phyloP scores from a whole-genome alignment of 2,797 vertebrate genomes.

The Dermochelys coriacea region DNA sequence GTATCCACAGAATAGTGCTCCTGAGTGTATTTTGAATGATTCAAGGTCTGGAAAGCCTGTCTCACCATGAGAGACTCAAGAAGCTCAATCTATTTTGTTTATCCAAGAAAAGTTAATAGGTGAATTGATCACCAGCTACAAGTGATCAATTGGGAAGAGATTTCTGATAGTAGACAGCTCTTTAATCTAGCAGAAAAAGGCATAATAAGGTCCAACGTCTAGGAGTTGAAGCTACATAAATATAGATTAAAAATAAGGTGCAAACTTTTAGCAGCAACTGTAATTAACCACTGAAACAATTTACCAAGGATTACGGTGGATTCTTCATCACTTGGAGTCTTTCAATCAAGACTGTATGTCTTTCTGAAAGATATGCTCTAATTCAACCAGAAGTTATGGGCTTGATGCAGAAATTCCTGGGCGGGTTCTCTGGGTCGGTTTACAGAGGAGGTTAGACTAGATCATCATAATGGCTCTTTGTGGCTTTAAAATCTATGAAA shows the following conservation, averaged over 20 bases:
- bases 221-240: neutral
- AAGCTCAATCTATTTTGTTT: neutral
- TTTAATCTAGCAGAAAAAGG: neutral
- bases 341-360: neutral
- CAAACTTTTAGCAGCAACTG: neutral
- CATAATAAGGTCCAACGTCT: neutral
- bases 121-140: neutral
- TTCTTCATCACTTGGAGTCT: fast-evolving
- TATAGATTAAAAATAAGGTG: neutral
- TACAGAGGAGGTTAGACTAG: neutral
- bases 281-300: neutral
- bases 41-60: neutral
- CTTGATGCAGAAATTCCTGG: neutral
- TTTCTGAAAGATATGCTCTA: neutral
- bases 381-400: neutral
- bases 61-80: neutral
- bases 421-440: neutral
- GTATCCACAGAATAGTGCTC: neutral
- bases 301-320: fast-evolving
- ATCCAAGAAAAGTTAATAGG: neutral
- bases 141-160: neutral
- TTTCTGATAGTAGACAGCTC: neutral
- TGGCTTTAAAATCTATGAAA: neutral
- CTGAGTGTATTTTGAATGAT: fast-evolving
- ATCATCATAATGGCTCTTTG: neutral